Evolutionary conservation across 1,140 invertebrate species (phyloP).

Genomic region (Olivierus martensii): DNA sequence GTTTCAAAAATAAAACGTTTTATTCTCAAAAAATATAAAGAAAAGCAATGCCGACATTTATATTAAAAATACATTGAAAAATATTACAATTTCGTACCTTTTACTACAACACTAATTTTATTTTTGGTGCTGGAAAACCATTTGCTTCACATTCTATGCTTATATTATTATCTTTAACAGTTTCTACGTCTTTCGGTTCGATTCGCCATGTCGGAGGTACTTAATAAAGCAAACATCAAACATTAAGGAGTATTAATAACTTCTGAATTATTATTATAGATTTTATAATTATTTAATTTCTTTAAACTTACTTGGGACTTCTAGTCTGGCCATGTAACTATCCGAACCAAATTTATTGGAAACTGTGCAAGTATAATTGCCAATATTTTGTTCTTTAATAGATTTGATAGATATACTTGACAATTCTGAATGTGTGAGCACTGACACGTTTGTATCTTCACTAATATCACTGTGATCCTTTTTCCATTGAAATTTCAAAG

Average conservation of each 20-base stretch:
- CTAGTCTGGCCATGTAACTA: slow-evolving; percentile 7
- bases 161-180: background rate
- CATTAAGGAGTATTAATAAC: too few relatives aligned
- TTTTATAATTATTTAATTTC: background rate
- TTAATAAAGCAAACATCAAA: background rate
- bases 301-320: slow-evolving; percentile 13
- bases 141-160: slow-evolving; percentile 3
- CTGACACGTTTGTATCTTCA: background rate
- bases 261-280: too few relatives aligned
- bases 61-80: too few relatives aligned
- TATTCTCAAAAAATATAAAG: too few relatives aligned
- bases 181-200: slow-evolving; percentile 27
- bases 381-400: slow-evolving; percentile 24
- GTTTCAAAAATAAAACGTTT: too few relatives aligned
- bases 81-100: too few relatives aligned
- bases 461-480: background rate
- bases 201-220: slow-evolving; percentile 32
- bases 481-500: slow-evolving; percentile 1
- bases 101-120: background rate
- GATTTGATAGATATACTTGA: background rate
- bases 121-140: slow-evolving; percentile 7
- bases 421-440: background rate
- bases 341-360: slow-evolving; percentile 30
- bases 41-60: too few relatives aligned
- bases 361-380: slow-evolving; percentile 48